Evolutionary conservation across 2,113 vertebrate genomes (phyloP).

Genomic region (Sigmodon hispidus): DNA sequence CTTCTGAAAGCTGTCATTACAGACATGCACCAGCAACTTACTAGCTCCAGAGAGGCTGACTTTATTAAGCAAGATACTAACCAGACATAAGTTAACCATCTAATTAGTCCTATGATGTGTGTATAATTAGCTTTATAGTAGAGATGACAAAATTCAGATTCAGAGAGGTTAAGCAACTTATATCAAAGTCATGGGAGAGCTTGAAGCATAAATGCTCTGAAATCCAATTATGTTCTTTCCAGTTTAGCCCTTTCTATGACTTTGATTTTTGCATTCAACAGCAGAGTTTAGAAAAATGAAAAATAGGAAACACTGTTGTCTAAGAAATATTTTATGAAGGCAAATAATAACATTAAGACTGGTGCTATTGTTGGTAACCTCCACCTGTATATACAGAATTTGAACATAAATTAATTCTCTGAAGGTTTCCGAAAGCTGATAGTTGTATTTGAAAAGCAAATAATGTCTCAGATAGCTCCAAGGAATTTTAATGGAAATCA

Average conservation of each 20-base stretch:
- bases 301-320: neutral
- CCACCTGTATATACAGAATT: neutral
- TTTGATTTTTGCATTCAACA: neutral
- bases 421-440: neutral
- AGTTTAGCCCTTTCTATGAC: neutral
- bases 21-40: neutral
- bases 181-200: neutral
- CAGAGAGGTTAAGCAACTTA: neutral
- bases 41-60: neutral
- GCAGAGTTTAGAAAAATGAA: neutral
- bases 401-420: neutral
- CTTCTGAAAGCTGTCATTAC: neutral
- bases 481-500: slow-evolving; percentile 16
- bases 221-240: neutral
- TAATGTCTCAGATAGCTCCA: neutral
- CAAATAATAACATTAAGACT: slow-evolving; percentile 16
- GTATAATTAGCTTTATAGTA: neutral
- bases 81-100: neutral
- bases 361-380: neutral
- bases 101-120: neutral
- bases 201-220: neutral
- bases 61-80: neutral
- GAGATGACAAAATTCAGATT: neutral
- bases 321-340: slow-evolving; percentile 60
- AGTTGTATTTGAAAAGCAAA: slow-evolving; percentile 34